A percentile compares a stretch with the other conserved stretches of the same genome.
phyloP scores from a whole-genome alignment of 2,113 vertebrate genomes.

The Albula glossodonta region DNA sequence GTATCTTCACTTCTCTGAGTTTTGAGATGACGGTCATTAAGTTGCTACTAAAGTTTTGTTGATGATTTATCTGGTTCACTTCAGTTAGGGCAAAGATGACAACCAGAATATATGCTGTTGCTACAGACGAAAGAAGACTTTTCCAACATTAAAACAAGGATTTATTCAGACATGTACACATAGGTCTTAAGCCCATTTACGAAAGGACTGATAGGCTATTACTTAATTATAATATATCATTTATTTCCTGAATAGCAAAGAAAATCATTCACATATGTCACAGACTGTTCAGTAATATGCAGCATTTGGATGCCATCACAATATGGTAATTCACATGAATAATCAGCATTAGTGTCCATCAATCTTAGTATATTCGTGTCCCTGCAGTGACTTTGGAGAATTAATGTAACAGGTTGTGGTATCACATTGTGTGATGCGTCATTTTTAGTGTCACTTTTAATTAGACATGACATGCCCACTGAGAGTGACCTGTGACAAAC shows the following conservation, averaged over 20 bases:
- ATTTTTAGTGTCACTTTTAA: slow-evolving; percentile 53
- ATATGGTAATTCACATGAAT: not conserved
- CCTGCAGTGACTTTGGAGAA: not conserved
- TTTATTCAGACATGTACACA: not conserved
- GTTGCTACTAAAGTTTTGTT: too few relatives aligned
- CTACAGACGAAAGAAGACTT: not conserved
- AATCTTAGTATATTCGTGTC: not conserved
- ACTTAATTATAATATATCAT: too few relatives aligned
- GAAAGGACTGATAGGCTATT: too few relatives aligned
- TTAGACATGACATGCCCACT: slow-evolving; percentile 57
- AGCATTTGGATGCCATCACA: not conserved
- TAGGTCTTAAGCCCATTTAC: not conserved
- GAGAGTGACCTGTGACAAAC: slow-evolving; percentile 44
- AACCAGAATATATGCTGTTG: too few relatives aligned
- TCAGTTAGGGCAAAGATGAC: too few relatives aligned
- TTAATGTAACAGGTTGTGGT: not conserved
- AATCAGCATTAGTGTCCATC: slow-evolving; percentile 11
- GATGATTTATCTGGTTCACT: too few relatives aligned
- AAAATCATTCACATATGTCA: not conserved
- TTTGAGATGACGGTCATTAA: too few relatives aligned
- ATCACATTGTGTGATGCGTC: slow-evolving; percentile 46
- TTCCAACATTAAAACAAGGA: not conserved
- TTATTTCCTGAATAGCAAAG: too few relatives aligned
- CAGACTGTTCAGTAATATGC: too few relatives aligned
- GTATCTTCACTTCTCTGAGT: not conserved